Evolutionary conservation across 1,140 invertebrate species (phyloP).

Genomic region (Calliopsis andreniformis): DNA sequence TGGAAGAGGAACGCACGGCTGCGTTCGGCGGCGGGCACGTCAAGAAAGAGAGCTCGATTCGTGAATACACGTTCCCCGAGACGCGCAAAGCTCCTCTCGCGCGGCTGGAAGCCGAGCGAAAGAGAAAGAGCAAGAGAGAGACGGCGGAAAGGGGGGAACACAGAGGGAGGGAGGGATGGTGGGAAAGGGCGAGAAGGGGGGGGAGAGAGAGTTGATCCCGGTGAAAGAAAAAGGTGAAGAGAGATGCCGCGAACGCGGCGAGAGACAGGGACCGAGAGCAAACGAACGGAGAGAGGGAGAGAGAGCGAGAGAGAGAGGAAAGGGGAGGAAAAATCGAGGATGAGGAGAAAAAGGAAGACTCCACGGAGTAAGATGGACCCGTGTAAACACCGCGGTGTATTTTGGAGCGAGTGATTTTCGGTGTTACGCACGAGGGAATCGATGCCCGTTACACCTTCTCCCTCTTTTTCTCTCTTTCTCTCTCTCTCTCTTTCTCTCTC

Average conservation of each 20-base stretch:
- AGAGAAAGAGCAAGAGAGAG: neutral
- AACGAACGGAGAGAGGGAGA: conserved; percentile 20
- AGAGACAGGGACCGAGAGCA: conserved; percentile 4
- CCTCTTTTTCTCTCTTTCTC: neutral
- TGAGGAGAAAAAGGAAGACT: conserved; percentile 2
- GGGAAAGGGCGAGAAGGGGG: neutral
- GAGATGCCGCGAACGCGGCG: neutral
- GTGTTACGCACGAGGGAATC: conserved; percentile 34
- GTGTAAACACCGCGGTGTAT: conserved; percentile 42
- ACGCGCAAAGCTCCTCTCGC: conserved; percentile 40
- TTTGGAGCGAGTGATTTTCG: conserved; percentile 26
- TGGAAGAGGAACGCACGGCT: conserved; percentile 59
- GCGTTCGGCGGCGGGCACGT: conserved; percentile 42
- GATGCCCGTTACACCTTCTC: neutral
- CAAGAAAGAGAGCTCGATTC: conserved; percentile 28
- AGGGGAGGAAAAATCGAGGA: neutral
- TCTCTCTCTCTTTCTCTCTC: neutral
- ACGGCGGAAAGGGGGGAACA: neutral
- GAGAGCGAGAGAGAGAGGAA: conserved; percentile 13
- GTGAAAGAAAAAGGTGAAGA: conserved; percentile 20
- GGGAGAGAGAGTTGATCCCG: conserved; percentile 4
- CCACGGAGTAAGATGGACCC: too few species aligned
- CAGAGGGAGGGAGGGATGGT: conserved; percentile 6
- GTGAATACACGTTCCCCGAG: conserved; percentile 45
- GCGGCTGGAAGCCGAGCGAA: conserved; percentile 10